Conservation (phyloP, 2,888 invertebrate genomes). For the Heliconius erato region DNA sequence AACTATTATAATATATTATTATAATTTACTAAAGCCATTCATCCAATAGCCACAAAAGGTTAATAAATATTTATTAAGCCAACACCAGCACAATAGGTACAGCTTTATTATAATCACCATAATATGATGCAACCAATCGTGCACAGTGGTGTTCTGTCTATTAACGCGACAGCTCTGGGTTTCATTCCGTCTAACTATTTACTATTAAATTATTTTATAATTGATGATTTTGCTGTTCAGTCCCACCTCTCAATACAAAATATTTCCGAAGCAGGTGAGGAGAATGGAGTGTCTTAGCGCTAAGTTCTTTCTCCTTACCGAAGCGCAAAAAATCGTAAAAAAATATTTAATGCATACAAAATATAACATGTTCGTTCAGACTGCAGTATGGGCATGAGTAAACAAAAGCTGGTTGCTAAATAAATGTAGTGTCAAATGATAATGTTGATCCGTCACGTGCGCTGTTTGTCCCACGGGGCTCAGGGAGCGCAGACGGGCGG, state of each 20-base stretch:
- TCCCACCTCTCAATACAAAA: background rate
- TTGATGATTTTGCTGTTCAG: background rate
- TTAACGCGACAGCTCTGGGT: background rate
- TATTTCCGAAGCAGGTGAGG: background rate
- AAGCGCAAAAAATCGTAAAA: background rate
- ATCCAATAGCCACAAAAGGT: slow-evolving; percentile 3
- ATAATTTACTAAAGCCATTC: background rate
- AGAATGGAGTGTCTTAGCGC: background rate
- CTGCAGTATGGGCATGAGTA: slow-evolving; percentile 34
- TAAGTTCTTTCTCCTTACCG: background rate
- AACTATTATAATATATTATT: background rate
- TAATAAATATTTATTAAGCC: slow-evolving; percentile 2
- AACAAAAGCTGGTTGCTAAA: slow-evolving; percentile 64
- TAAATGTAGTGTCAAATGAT: slow-evolving; percentile 85
- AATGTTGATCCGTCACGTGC: slow-evolving; percentile 84
- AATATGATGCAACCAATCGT: background rate
- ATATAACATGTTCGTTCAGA: background rate
- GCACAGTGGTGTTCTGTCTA: background rate
- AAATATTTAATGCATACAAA: background rate
- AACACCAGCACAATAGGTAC: background rate
- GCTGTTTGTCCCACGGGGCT: slow-evolving; percentile 82
- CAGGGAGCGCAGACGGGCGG: slow-evolving; percentile 65
- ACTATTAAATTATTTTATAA: too few species aligned
- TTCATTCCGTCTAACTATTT: background rate
- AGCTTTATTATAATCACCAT: background rate